phyloP scores from a whole-genome alignment of 2,888 invertebrate genomes.

The Caenorhabditis auriculariae region DNA sequence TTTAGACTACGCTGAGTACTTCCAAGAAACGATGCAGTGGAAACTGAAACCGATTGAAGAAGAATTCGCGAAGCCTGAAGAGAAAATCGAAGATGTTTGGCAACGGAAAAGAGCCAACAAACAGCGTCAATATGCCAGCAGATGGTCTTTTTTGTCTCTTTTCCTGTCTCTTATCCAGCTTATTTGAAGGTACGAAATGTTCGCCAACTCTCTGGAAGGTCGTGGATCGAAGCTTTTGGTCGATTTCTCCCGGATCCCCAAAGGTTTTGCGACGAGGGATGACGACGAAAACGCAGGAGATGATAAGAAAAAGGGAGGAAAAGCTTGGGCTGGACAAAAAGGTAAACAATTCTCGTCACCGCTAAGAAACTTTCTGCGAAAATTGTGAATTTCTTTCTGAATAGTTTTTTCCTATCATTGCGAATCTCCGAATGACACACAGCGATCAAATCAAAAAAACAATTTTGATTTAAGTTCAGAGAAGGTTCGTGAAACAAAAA shows the following conservation, averaged over 20 bases:
- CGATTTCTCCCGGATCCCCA: conserved; percentile 58
- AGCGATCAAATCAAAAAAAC: too few relatives aligned
- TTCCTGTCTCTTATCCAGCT: background rate
- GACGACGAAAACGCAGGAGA: conserved; percentile 38
- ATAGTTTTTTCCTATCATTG: too few relatives aligned
- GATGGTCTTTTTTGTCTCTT: conserved; percentile 33
- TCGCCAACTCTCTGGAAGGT: conserved; percentile 56
- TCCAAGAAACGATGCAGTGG: conserved; percentile 43
- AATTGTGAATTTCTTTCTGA: too few relatives aligned
- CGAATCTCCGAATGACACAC: too few relatives aligned
- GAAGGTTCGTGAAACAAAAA: too few relatives aligned
- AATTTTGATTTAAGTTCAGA: too few relatives aligned
- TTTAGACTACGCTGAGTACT: conserved; percentile 40
- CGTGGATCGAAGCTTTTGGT: conserved; percentile 52
- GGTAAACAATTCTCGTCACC: too few relatives aligned
- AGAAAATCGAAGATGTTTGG: conserved; percentile 47
- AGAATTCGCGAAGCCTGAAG: conserved; percentile 41
- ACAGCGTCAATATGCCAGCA: conserved; percentile 42
- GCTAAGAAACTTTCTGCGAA: too few relatives aligned
- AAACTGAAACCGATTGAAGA: conserved; percentile 52
- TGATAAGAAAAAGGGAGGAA: conserved; percentile 32
- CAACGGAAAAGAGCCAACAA: conserved; percentile 43
- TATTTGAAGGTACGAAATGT: conserved; percentile 38
- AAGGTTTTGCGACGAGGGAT: conserved; percentile 38
- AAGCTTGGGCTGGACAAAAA: conserved; percentile 41